Base-by-base conservation (phyloP, 2,797 vertebrate genomes). In the Taeniopygia guttata region DNA sequence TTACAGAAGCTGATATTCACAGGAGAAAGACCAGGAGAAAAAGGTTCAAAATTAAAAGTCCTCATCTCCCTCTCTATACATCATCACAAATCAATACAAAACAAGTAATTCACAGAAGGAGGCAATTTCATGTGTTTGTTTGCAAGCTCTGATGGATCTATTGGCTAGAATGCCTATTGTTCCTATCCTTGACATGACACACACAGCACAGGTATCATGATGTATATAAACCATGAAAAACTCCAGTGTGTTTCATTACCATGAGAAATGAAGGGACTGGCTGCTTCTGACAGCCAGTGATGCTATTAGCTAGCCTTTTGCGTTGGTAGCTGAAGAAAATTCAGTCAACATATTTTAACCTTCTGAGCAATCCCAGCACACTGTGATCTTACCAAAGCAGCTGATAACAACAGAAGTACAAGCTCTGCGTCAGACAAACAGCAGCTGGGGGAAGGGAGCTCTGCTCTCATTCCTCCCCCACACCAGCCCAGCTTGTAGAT, bases 341-440 rank as follows among this genome's bases (percentile, higher is more conserved):
- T 87, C 92, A 95, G 95, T 98, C 97, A 96, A 97, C 97, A 94
- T 97, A 96, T 96, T 97, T 97, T 96, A 97, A 95, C 95, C 95
- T 97, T 97, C 95, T 95, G 93, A 97, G 92, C 91, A 91, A 94
- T 92, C 96, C 92, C 84, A 80, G 96, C 95, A 97, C 97, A 97
- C 96, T 97, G 96, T 96, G 97, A 98, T 97, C 97, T 97, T 95
- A 97, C 89, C 90, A 95, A 97, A 96, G 93, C 95, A 94, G 75
- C 95, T 97, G 98, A 97, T 98, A 97, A 97, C 95, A 97, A 96
- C 92, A 70, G 68, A 97, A 97, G 94, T 92, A 97, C 96, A 97
- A 96, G 96, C 94, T 97, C 95, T 96, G 97, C 83, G 34, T 97
- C 95, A 95, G 92, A 95, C 91, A 96, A 97, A 96, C 90, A 96